Evolutionary conservation across 2,797 vertebrate species (phyloP).

Genomic region (Champsocephalus esox): DNA sequence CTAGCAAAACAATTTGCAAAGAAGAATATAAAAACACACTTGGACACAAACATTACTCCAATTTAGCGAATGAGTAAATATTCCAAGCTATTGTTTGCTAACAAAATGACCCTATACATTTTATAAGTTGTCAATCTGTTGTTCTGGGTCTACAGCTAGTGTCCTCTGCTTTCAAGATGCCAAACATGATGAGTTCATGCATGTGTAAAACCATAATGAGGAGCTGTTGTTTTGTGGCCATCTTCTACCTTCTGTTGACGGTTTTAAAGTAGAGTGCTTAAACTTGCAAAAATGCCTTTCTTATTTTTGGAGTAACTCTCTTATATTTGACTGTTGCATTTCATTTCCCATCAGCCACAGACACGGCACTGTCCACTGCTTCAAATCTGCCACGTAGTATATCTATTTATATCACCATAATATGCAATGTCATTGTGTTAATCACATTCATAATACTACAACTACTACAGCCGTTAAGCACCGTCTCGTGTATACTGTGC

Average conservation of each 20-base stretch:
- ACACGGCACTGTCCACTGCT: not conserved
- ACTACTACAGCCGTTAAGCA: slow-evolving; percentile 36
- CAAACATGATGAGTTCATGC: not conserved
- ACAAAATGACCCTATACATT: not conserved
- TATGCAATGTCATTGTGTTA: slow-evolving; percentile 39
- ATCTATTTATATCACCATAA: slow-evolving; percentile 23
- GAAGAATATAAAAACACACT: not conserved
- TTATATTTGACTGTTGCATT: slow-evolving; percentile 11
- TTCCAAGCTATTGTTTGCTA: not conserved
- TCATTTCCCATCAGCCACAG: not conserved
- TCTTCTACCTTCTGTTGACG: not conserved
- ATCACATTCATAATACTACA: slow-evolving; percentile 22
- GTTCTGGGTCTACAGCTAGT: not conserved
- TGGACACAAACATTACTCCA: not conserved
- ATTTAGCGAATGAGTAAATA: not conserved
- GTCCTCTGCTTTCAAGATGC: not conserved
- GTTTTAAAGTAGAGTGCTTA: slow-evolving; percentile 3
- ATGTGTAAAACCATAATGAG: not conserved
- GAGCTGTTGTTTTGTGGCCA: not conserved
- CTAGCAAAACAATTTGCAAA: not conserved
- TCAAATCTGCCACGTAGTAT: not conserved
- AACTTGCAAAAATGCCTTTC: slow-evolving; percentile 8
- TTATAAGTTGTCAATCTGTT: not conserved
- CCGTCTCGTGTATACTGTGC: slow-evolving; percentile 51
- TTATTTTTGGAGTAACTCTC: slow-evolving; percentile 5